These are phyloP conservation scores for Pristionchus maxplancki DNA, from an alignment of 2,888 invertebrate genomes.

Conservation along the genomic window DNA sequence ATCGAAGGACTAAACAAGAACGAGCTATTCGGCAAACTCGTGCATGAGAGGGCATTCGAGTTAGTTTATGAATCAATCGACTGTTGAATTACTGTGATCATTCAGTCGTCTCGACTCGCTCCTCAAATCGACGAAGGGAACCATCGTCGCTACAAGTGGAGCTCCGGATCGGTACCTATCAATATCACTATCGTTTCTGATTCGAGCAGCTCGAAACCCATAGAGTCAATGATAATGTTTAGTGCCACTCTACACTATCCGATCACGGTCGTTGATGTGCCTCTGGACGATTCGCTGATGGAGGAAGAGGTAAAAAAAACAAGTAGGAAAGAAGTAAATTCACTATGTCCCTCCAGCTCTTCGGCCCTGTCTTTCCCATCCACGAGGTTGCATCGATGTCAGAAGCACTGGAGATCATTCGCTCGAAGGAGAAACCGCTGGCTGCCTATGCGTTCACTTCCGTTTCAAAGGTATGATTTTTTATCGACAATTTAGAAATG, in stretches of 20 bases:
- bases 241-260: constrained; percentile 10
- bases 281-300: constrained; percentile 14
- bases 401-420: constrained; percentile 90
- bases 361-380: constrained; percentile 95
- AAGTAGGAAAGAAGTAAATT: too few species aligned
- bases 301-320: constrained; percentile 7
- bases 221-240: too few species aligned
- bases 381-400: constrained; percentile 87
- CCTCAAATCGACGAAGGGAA: neutral
- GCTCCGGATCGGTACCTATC: constrained; percentile 28
- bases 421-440: constrained; percentile 89
- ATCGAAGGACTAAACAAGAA: constrained; percentile 69
- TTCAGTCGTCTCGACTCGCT: neutral
- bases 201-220: too few species aligned
- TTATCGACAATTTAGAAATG: neutral
- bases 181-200: too few species aligned
- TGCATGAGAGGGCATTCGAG: constrained; percentile 45
- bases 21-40: constrained; percentile 67
- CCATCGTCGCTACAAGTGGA: constrained; percentile 80
- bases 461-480: constrained; percentile 52
- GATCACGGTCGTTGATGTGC: constrained; percentile 15
- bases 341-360: too few species aligned
- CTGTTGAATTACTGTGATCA: neutral
- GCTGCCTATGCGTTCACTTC: constrained; percentile 89
- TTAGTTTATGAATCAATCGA: neutral